A percentile compares a stretch with the other conserved stretches of the same genome.
Evolutionary conservation across 2,888 invertebrate species (phyloP).

Genomic region (Camponotus fellah): DNA sequence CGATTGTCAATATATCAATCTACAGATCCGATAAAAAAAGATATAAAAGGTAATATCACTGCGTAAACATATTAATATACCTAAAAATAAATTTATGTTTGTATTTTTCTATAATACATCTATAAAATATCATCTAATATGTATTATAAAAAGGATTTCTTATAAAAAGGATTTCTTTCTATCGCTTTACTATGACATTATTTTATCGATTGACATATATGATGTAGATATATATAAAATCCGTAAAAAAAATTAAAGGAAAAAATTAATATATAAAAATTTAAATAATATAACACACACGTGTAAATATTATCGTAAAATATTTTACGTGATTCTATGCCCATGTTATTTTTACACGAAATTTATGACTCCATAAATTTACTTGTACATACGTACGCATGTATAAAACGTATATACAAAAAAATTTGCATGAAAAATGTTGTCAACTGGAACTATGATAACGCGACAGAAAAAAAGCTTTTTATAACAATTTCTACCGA

Average conservation of each 20-base stretch:
- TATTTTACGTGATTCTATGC: slow-evolving; percentile 24
- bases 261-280: slow-evolving; percentile 43
- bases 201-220: slow-evolving; percentile 36
- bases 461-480: slow-evolving; percentile 6
- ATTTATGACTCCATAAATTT: slow-evolving; percentile 46
- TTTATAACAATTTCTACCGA: slow-evolving; percentile 12
- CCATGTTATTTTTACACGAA: slow-evolving; percentile 18
- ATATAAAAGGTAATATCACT: not conserved
- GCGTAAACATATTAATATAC: not conserved
- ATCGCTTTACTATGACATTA: not conserved
- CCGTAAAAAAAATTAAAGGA: not conserved
- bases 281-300: slow-evolving; percentile 15
- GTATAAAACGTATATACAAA: slow-evolving; percentile 3
- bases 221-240: slow-evolving; percentile 24
- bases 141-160: slow-evolving; percentile 16
- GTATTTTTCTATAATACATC: slow-evolving; percentile 22
- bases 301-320: slow-evolving; percentile 26
- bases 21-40: not conserved
- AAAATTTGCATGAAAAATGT: slow-evolving; percentile 39
- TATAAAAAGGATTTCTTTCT: slow-evolving; percentile 14
- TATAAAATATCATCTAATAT: slow-evolving; percentile 17
- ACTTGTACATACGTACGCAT: not conserved
- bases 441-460: slow-evolving; percentile 25
- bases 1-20: not conserved
- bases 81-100: slow-evolving; percentile 12